A percentile compares a stretch with the other conserved stretches of the same genome.
phyloP scores from a whole-genome alignment of 2,113 vertebrate genomes.

The Cynopterus brachyotis region DNA sequence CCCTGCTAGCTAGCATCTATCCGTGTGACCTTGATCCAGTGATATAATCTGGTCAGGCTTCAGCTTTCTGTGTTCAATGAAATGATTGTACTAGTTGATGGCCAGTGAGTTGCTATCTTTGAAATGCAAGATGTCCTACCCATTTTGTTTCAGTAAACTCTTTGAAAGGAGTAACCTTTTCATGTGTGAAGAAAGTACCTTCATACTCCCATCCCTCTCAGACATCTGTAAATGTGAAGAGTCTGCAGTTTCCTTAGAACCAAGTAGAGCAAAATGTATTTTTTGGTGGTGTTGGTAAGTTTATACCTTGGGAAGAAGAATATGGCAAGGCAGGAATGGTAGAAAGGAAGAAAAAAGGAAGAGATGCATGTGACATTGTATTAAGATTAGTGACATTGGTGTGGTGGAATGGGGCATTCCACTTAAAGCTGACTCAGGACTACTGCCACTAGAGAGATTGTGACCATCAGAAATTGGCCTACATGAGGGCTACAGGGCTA shows the following conservation, averaged over 20 bases:
- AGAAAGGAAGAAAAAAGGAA: background rate
- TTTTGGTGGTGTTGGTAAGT: background rate
- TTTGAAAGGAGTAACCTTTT: background rate
- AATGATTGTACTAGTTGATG: background rate
- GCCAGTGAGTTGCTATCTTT: background rate
- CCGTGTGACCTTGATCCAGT: background rate
- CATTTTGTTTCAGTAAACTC: background rate
- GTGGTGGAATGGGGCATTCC: background rate
- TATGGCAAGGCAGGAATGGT: background rate
- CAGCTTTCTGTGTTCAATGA: background rate
- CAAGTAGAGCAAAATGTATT: background rate
- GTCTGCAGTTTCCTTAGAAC: background rate
- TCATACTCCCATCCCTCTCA: background rate
- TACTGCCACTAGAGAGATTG: background rate
- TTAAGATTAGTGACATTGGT: background rate
- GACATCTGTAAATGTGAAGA: background rate
- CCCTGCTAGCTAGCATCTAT: background rate
- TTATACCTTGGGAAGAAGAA: background rate
- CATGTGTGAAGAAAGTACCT: background rate
- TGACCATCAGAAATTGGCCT: background rate
- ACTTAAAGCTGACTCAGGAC: background rate
- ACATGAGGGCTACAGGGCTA: background rate
- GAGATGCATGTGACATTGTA: background rate
- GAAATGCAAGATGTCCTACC: background rate
- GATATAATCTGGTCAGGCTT: background rate